Conservation (phyloP, 2,888 invertebrate genomes). For the Drosophila meridionalis region DNA sequence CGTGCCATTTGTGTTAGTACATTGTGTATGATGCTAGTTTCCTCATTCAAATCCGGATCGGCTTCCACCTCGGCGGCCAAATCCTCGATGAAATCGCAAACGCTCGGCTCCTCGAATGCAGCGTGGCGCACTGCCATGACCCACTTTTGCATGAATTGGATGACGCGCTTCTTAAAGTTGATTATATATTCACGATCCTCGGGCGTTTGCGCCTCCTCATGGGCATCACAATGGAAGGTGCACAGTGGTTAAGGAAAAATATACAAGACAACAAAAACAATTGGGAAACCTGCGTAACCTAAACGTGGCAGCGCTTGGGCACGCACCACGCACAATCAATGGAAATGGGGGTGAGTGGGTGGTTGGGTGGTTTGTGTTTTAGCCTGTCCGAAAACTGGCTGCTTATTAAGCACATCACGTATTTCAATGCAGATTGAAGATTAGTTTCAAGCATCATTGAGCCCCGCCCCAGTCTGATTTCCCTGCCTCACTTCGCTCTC, state of each 20-base stretch:
- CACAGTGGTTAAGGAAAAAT: constrained; percentile 84
- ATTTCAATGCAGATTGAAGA: constrained; percentile 75
- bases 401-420: constrained; percentile 75
- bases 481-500: background rate
- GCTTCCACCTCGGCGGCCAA: constrained; percentile 89
- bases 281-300: constrained; percentile 7
- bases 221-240: constrained; percentile 87
- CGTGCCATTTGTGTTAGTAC: constrained; percentile 88
- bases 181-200: constrained; percentile 89
- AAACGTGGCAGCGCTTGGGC: constrained; percentile 17
- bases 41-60: constrained; percentile 89
- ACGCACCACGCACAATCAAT: constrained; percentile 35
- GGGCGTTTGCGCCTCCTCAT: constrained; percentile 85
- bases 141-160: constrained; percentile 92
- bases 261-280: constrained; percentile 30
- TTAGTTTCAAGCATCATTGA: constrained; percentile 70
- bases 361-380: background rate
- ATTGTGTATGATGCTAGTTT: constrained; percentile 89
- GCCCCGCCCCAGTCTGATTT: constrained; percentile 8
- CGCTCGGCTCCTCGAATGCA: constrained; percentile 90
- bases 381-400: constrained; percentile 22
- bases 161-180: constrained; percentile 90
- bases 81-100: constrained; percentile 91
- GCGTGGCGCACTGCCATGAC: constrained; percentile 89
- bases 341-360: background rate